Evolutionary conservation across 2,888 invertebrate genomes (phyloP), one percentile per base, ranked within the genome.

Genomic region (Parnassius smintheus): DNA sequence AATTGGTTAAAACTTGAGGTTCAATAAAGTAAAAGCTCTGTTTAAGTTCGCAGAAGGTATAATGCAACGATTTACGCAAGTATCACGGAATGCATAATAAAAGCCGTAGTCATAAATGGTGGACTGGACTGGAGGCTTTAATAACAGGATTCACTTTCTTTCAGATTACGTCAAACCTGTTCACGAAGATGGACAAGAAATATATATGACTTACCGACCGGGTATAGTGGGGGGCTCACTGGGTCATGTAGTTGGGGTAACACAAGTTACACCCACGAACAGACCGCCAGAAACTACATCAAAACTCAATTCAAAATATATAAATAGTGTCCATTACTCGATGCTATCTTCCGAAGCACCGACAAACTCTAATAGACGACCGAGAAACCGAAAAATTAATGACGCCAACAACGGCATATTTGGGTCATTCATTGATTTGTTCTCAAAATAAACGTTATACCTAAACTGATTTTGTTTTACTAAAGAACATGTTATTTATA

Each of bases 141-240:
- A 46, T 63, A 62, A 61, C 64, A 44, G 57, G 48, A 56, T 50
- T 49, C 35, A 56, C 56, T 59, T 59, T 64, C 52, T 81, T 82
- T 22, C 78, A 91, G 91, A 80, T 71, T 53, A 78, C 49, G 69
- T 88, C 42, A 91, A 90, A 73, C 91, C 91, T 9, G 90, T 91
- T 10, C 77, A 83, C 65, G 91, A 91, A 70, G 72, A 78, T 50
- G 69, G 66, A 2, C 72, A 77, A 2, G 73, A 77, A 52, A 70
- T 72, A 2, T 79, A 80, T 45, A 66, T 69, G 62, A 75, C 74
- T 1, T 90, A 88, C 62, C 76, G 77, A 1, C 91, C 88, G 0
- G 74, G 72, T 1, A 42, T 88, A 12, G 84, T 91, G 2, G 91
- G 91, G 2, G 91, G 80, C 1, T 69, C 80, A 7, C 68, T 81